These are phyloP conservation scores for Xestia sexstrigata DNA, from an alignment of 2,888 invertebrate species.

Conservation along the genomic window DNA sequence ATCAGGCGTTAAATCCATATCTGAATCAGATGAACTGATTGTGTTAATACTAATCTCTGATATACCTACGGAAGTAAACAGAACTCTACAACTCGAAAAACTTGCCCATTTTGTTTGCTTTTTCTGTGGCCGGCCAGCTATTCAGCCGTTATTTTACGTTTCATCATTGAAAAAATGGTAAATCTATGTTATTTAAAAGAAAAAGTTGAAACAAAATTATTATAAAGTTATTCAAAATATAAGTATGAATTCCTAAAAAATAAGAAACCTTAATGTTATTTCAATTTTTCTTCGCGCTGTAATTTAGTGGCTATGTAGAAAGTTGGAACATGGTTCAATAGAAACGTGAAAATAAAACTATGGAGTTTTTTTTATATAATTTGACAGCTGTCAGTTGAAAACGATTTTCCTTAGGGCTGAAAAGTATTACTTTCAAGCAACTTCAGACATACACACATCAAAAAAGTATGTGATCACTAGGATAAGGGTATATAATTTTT, in stretches of 20 bases:
- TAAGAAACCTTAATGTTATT: neutral
- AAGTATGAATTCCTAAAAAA: neutral
- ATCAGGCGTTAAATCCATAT: neutral
- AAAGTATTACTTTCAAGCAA: neutral
- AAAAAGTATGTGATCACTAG: no score
- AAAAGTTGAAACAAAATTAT: neutral
- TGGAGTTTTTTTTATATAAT: no score
- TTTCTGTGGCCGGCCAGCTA: neutral
- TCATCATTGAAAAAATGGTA: no score
- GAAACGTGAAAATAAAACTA: no score
- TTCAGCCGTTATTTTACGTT: no score
- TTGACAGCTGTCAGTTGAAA: neutral
- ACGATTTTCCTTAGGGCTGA: neutral
- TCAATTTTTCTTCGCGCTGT: neutral
- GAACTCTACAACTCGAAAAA: neutral
- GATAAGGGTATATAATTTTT: no score
- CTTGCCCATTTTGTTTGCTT: neutral
- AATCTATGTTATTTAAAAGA: no score
- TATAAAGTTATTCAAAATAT: neutral
- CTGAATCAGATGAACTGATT: neutral
- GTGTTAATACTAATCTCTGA: neutral
- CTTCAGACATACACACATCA: neutral
- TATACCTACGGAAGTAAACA: neutral
- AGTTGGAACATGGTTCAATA: no score
- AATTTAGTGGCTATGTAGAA: neutral